Base-by-base conservation (phyloP, 2,888 invertebrate species). In the Lasioglossum malachurum region DNA sequence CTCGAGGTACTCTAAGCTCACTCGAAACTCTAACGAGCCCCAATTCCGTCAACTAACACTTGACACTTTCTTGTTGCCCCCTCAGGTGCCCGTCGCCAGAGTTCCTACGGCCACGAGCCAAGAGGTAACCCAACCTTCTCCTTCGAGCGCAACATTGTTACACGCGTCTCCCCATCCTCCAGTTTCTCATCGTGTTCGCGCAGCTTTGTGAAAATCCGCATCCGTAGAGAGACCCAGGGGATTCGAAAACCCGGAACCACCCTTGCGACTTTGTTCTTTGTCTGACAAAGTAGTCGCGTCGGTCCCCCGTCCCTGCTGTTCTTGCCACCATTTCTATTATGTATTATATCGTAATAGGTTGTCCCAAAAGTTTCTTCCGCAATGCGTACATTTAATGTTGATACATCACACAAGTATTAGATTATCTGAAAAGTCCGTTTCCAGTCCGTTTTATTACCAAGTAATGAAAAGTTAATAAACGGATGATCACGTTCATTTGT, bases 91-190 rank as follows among this genome's bases (percentile, higher is more conserved):
- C 96, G 96, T 94, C 96, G 96, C 93, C 96, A 96, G 93, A 95
- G 96, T 93, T 96, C 96, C 95, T 97, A 97, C 96, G 96, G 96
- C 95, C 97, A 97, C 96, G 97, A 97, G 95, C 97, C 97, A 94
- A 96, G 97, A 97, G 98, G 98, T 97, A 97, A 97, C 87, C 84
- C 89, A 90, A 90, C 89, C 92, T 91, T 91, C 85, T 87, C 88
- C 86, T 38, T 88, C 81, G 67, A 79, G 80, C 75, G 73, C 75
- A 83, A 85, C 75, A 82, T 73, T 80, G 35, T 49, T 69, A 82
- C 75, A 78, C 80, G 27, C 38, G 71, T 77, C 73, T 41, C 64
- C 60, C 64, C 23, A 4, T 60, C 60, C 60, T 60, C 23, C 31
- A 78, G 69, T 53, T 67, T 67, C 53, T 78, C 78, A 75, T 53